A percentile compares a stretch with the other conserved stretches of the same genome.
phyloP scores from a whole-genome alignment of 1,140 invertebrate genomes.

The Pissodes strobi region DNA sequence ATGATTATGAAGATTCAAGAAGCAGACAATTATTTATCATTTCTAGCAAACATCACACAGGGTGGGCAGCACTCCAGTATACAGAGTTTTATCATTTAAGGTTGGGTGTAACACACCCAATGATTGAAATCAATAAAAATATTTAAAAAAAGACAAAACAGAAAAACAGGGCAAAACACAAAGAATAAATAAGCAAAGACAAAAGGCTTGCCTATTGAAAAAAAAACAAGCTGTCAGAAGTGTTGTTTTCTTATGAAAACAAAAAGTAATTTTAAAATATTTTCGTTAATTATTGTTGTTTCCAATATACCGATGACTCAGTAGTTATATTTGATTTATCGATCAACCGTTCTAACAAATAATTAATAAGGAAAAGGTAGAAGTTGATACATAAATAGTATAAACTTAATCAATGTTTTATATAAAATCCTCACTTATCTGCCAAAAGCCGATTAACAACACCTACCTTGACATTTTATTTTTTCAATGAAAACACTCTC shows the following conservation, averaged over 20 bases:
- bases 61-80: too few relatives aligned
- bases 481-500: conserved; percentile 41
- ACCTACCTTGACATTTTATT: conserved; percentile 42
- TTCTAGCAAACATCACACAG: too few relatives aligned
- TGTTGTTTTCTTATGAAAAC: conserved; percentile 8
- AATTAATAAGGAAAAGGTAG: background rate
- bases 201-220: conserved; percentile 15
- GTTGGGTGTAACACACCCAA: conserved; percentile 47
- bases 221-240: conserved; percentile 26
- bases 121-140: conserved; percentile 44
- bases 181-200: conserved; percentile 2
- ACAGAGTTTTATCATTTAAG: conserved; percentile 37
- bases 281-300: background rate
- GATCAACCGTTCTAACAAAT: background rate
- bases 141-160: conserved; percentile 28
- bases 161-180: conserved; percentile 24
- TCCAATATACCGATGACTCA: background rate
- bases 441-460: conserved; percentile 17
- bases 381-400: conserved; percentile 2
- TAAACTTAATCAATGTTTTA: conserved; percentile 8
- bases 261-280: background rate
- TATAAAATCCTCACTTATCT: conserved; percentile 19
- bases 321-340: background rate
- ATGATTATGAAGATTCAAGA: conserved; percentile 14
- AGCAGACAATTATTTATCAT: too few relatives aligned